These are phyloP conservation scores for Phyllostomus hastatus DNA, from an alignment of 2,113 vertebrate species.

Conservation along the genomic window DNA sequence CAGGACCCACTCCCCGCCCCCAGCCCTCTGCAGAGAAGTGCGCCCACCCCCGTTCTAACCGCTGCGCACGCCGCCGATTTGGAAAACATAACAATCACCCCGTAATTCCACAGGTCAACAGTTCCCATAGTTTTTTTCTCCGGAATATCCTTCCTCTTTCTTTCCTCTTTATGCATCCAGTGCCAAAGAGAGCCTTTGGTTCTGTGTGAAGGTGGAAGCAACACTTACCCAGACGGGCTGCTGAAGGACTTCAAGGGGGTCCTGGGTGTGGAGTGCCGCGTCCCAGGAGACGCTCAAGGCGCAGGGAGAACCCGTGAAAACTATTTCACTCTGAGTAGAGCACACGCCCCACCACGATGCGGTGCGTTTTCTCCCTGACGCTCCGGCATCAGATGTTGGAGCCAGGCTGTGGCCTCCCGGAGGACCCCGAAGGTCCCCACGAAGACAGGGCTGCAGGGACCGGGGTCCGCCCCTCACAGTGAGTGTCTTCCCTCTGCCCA, in stretches of 20 bases:
- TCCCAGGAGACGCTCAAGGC: background rate
- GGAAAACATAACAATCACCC: background rate
- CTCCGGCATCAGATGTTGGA: background rate
- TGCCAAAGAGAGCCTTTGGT: background rate
- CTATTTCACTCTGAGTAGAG: background rate
- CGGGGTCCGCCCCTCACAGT: background rate
- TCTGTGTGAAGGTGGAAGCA: background rate
- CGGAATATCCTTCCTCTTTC: background rate
- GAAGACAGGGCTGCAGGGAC: background rate
- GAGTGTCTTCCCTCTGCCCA: constrained; percentile 68
- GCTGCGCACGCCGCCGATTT: background rate
- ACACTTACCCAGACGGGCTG: background rate
- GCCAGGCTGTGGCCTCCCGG: background rate
- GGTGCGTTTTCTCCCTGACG: background rate
- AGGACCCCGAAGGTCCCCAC: background rate
- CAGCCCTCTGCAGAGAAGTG: background rate
- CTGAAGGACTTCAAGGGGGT: background rate
- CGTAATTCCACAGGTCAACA: background rate
- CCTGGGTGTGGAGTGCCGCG: background rate
- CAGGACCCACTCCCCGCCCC: accelerated
- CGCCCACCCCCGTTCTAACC: background rate
- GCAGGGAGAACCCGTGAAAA: background rate
- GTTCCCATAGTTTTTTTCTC: background rate
- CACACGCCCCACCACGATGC: accelerated
- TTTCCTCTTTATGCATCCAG: background rate